A percentile compares a stretch with the other conserved stretches of the same genome.
Conservation (phyloP, 2,113 vertebrate genomes). For the Pygoscelis antarcticus region DNA sequence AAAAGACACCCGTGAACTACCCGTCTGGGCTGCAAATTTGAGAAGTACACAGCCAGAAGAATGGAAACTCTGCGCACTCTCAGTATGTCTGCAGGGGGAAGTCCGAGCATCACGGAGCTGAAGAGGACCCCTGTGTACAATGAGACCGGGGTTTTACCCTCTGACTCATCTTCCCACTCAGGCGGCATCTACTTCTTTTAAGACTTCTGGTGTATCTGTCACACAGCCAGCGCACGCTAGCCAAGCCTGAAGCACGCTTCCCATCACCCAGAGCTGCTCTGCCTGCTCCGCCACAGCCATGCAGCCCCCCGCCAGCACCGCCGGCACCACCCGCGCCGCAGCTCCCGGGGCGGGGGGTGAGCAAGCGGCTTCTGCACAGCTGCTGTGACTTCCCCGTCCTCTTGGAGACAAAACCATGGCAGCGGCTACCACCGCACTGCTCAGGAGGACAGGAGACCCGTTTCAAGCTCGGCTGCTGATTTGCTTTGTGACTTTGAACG, state of each 20-base stretch:
- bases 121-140: neutral
- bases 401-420: neutral
- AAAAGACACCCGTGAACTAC: neutral
- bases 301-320: neutral
- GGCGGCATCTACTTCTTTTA: neutral
- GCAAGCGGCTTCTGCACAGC: neutral
- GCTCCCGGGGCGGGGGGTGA: neutral
- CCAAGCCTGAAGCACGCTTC: neutral
- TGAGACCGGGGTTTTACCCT: neutral
- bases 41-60: neutral
- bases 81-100: constrained; percentile 35
- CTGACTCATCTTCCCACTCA: constrained; percentile 40
- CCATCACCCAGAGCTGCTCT: neutral
- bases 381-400: neutral
- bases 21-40: neutral
- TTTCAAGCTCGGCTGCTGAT: neutral
- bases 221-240: neutral
- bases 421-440: neutral
- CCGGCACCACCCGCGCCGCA: neutral
- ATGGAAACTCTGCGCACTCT: neutral
- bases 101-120: neutral
- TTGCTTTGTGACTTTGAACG: neutral
- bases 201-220: neutral
- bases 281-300: neutral
- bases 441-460: neutral